These are phyloP conservation scores for Periparus ater DNA, from an alignment of 2,797 vertebrate genomes.

Conservation along the genomic window DNA sequence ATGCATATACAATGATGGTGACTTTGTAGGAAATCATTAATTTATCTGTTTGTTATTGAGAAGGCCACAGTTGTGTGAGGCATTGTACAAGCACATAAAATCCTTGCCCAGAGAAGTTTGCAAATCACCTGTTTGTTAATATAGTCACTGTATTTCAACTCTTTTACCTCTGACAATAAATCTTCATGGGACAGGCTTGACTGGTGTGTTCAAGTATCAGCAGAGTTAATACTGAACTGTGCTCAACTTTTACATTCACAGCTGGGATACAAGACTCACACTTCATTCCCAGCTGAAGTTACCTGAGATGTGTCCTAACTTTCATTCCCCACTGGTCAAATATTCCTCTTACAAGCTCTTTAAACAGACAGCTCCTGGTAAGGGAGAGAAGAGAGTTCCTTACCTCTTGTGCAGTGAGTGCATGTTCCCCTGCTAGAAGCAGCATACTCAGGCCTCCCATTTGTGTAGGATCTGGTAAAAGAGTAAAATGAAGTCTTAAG, in stretches of 20 bases:
- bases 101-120: background rate
- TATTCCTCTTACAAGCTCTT: background rate
- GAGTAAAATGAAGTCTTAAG: slow-evolving; percentile 38
- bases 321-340: background rate
- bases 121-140: background rate
- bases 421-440: slow-evolving; percentile 95
- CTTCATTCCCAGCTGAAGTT: background rate
- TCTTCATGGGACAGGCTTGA: background rate
- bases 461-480: slow-evolving; percentile 89
- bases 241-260: background rate
- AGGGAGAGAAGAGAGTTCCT: background rate
- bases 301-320: background rate
- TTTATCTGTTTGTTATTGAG: background rate
- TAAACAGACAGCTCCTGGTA: background rate
- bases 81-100: background rate
- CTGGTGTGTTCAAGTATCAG: background rate
- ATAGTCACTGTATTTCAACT: background rate
- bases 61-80: background rate
- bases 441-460: slow-evolving; percentile 99
- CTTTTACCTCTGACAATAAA: background rate
- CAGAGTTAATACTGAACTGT: background rate
- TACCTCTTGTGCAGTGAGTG: slow-evolving; percentile 94
- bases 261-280: background rate
- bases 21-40: background rate
- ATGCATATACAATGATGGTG: background rate